A percentile compares a stretch with the other conserved stretches of the same genome.
Evolutionary conservation across 2,797 vertebrate genomes (phyloP).

Genomic region (Dryobates pubescens): DNA sequence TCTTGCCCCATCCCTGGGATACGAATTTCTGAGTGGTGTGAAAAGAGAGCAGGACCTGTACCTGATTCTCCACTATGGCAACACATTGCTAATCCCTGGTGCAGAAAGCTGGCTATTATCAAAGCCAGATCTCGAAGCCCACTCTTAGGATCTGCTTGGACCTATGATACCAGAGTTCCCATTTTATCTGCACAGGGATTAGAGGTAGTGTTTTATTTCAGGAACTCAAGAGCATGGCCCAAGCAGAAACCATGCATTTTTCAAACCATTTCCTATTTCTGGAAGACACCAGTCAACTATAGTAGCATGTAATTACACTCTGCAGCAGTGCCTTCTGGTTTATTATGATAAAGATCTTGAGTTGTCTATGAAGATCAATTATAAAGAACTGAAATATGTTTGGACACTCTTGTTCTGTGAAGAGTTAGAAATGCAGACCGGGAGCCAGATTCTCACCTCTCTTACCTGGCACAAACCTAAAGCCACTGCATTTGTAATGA

Average conservation of each 20-base stretch:
- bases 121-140: not conserved
- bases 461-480: constrained; percentile 47
- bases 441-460: constrained; percentile 32
- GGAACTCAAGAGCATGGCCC: not conserved
- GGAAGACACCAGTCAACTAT: constrained; percentile 19
- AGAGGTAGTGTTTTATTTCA: not conserved
- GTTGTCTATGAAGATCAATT: constrained; percentile 50
- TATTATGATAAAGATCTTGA: constrained; percentile 51
- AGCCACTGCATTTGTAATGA: constrained; percentile 22
- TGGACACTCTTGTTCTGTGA: constrained; percentile 35
- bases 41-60: not conserved
- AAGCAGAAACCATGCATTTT: constrained; percentile 25
- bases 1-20: not conserved
- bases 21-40: not conserved
- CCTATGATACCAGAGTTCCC: not conserved
- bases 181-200: not conserved
- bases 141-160: not conserved
- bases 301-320: constrained; percentile 62
- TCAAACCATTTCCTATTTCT: constrained; percentile 26
- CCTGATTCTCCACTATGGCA: not conserved
- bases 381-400: constrained; percentile 38
- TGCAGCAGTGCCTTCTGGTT: constrained; percentile 50
- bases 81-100: not conserved
- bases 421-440: constrained; percentile 32
- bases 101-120: not conserved